Base-by-base conservation (phyloP, 2,888 invertebrate species). In the Gibbula magus region DNA sequence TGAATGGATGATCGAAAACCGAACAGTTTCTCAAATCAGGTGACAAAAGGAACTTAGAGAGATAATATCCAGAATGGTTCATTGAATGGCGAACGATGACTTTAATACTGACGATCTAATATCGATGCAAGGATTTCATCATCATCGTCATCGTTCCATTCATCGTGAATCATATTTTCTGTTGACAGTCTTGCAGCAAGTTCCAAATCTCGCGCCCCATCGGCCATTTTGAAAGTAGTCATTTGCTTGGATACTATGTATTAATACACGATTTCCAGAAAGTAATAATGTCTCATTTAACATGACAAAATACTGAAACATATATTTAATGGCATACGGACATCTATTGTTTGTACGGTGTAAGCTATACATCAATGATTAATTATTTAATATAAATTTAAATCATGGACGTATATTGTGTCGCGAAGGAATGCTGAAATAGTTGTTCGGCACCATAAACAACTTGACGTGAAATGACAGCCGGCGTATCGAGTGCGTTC, bases 71-170 rank as follows among this genome's bases (percentile, higher is more conserved):
- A 13, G 13, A 10, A 45, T 45, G 13, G 5, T 45, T 45, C 45
- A 4, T 45, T 10, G 1, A 13, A 45, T 10, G 45, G 10, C 45
- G 45, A 45, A 10, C 4, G 7, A 56, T 56, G 1, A 70, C 0
- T 39, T 16, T 3, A 39, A 13, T 35, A 70, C 70, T 70, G 35
- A 70, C 70, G 13, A 39, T 25, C 32, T 20, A 20, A 8, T 1
- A 20, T 32, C 10, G 70, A 39, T 35, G 35, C 39, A 2, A 39
- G 20, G 35, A 82, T 32, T 16, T 61, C 54, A 13, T 79, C 79
- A 53, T 83, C 83, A 35, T 83, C 81, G 32, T 75, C 70, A 16
- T 82, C 81, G 75, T 79, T 81, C 83, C 83, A 82, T n/a, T 35
- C 39, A 32, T 83, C 83, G 20, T 79, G 13, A 70, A 39, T 39